Conservation (phyloP, 2,113 vertebrate genomes). For the Pedionomus torquatus region DNA sequence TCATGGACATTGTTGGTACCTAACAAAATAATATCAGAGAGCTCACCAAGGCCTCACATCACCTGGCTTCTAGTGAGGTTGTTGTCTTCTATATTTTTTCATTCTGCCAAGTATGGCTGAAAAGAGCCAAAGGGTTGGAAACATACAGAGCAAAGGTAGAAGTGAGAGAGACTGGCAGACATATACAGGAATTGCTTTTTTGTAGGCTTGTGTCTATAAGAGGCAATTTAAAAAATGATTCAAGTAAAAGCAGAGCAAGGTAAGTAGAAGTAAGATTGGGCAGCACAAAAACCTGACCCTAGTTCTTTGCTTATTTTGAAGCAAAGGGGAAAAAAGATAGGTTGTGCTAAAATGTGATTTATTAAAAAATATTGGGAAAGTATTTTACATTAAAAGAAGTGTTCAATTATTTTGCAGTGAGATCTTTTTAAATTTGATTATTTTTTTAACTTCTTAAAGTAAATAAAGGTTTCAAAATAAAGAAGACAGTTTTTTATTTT, state of each 20-base stretch:
- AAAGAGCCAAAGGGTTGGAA: background rate
- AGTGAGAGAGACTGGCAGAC: background rate
- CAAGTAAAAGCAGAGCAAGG: background rate
- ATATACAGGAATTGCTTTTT: background rate
- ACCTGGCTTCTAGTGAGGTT: background rate
- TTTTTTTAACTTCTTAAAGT: background rate
- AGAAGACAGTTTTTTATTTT: background rate
- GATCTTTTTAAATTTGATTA: background rate
- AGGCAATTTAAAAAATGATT: background rate
- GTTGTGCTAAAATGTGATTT: background rate
- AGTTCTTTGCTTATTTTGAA: background rate
- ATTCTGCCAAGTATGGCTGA: background rate
- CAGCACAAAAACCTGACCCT: background rate
- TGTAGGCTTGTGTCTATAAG: background rate
- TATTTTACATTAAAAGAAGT: background rate
- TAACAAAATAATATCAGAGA: background rate
- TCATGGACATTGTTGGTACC: fast-evolving
- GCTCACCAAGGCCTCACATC: background rate
- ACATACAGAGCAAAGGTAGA: background rate
- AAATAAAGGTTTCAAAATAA: background rate
- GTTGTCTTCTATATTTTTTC: background rate
- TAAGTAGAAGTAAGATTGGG: background rate
- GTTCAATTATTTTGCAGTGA: background rate
- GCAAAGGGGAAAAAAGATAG: background rate
- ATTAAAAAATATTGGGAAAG: background rate